Base-by-base conservation (phyloP, 2,888 invertebrate genomes). In the Tinea trinotella region DNA sequence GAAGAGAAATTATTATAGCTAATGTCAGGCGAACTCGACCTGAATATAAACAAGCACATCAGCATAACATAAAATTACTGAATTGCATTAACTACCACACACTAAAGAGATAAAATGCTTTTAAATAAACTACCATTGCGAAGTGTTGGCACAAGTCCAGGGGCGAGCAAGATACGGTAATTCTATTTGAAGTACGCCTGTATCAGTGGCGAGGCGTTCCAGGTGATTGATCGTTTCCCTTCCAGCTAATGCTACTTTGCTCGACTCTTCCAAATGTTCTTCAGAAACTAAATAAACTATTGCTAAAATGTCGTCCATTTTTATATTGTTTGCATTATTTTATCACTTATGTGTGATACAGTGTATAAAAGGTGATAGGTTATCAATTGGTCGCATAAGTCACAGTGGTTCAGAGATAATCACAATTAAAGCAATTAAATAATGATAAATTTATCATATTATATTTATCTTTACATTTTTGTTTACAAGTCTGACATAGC, bases 171-270 rank as follows among this genome's bases (percentile, higher is more conserved):
- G 70, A 69, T 70, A 69, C 68, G 70, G 71, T 76, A 74, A 80
- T 77, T 70, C 73, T 74, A 71, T 74, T 74, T 69, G 66, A 67
- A 80, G 74, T 79, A 50, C 50, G 77, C 67, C 71, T 70, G 70
- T 75, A 75, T 76, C 71, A 76, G 72, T 70, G 75, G 70, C 13
- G 24, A 50, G 50, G 15, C 24, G 50, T 50, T 50, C 50, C 50
- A 71, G 71, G 71, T 78, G 79, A 82, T 78, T 74, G 73, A 81
- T 80, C 66, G 64, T 70, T 77, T 79, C 76, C 76, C 67, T 75
- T 71, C 66, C 57, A 50, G 50, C 50, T 50, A 24, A 48, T 20
- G 48, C 48, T 48, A 9, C 48, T 18, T 18, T 19, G 24, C 18
- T 6, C 13, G 24, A 50, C 50, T 18, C 20, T 46, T 50, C 12